phyloP scores from a whole-genome alignment of 2,888 invertebrate species.

The Anarsia innoxiella region DNA sequence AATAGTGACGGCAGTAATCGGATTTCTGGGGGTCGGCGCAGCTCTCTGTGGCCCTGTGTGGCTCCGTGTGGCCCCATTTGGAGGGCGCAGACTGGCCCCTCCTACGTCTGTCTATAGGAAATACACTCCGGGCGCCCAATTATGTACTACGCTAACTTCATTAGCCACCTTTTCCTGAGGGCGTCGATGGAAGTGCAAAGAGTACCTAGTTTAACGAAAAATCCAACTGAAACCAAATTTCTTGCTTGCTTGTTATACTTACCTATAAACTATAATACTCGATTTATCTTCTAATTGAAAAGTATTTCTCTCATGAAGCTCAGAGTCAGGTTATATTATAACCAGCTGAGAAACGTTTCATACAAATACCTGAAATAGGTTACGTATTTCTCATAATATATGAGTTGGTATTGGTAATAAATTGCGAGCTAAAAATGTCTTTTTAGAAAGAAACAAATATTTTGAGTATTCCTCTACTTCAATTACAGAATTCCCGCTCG shows the following conservation, averaged over 20 bases:
- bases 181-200: neutral
- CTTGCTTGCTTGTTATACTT: too few species aligned
- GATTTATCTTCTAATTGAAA: too few species aligned
- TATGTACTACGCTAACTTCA: neutral
- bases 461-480: neutral
- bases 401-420: neutral
- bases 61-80: too few species aligned
- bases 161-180: neutral
- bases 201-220: neutral
- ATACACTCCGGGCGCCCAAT: neutral
- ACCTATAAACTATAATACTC: neutral
- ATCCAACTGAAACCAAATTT: too few species aligned
- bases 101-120: neutral
- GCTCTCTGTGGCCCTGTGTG: neutral
- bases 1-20: neutral
- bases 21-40: neutral
- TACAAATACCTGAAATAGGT: too few species aligned
- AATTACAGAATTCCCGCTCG: too few species aligned
- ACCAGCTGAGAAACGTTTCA: too few species aligned
- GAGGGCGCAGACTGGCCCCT: too few species aligned
- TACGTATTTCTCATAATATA: too few species aligned
- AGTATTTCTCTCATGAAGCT: too few species aligned
- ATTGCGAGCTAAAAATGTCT: neutral
- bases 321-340: too few species aligned
- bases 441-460: neutral